phyloP scores from a whole-genome alignment of 1,140 invertebrate genomes.

The Limonius californicus region DNA sequence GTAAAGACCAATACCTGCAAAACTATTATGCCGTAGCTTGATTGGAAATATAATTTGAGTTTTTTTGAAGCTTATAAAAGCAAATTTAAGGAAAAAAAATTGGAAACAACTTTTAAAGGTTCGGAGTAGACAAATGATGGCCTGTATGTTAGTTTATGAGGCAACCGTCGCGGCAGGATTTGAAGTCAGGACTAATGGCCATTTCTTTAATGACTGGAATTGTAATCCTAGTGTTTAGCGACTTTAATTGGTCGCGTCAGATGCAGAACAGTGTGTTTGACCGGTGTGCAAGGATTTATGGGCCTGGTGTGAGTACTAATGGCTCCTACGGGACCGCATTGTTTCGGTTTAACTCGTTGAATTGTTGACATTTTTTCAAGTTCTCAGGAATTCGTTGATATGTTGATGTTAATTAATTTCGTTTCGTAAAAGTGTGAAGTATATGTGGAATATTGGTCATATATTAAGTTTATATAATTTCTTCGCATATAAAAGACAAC shows the following conservation, averaged over 20 bases:
- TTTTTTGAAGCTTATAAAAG: no score
- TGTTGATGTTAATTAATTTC: slow-evolving; percentile 6
- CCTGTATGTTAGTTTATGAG: slow-evolving; percentile 24
- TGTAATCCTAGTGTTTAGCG: slow-evolving; percentile 28
- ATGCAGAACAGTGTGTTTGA: slow-evolving; percentile 25
- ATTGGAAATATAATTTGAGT: no score
- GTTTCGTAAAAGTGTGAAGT: background rate
- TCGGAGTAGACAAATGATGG: background rate
- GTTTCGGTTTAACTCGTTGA: slow-evolving; percentile 8
- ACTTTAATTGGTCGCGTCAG: slow-evolving; percentile 31
- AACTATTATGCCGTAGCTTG: no score
- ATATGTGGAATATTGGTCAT: no score
- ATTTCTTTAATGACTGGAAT: slow-evolving; percentile 28
- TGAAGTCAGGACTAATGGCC: slow-evolving; percentile 31
- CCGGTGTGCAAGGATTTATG: slow-evolving; percentile 24
- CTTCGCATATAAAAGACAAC: no score
- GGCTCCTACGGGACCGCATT: slow-evolving; percentile 23
- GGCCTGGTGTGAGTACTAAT: slow-evolving; percentile 14
- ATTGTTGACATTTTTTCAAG: slow-evolving; percentile 8
- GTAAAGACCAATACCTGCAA: no score
- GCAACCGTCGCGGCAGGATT: slow-evolving; percentile 22
- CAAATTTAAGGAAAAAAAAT: no score
- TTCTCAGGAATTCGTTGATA: background rate
- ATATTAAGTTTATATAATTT: no score
- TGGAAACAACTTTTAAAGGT: no score